Evolutionary conservation across 1,140 invertebrate genomes (phyloP), one percentile per base, ranked within the genome.

Genomic region (Agrypnia vestita): DNA sequence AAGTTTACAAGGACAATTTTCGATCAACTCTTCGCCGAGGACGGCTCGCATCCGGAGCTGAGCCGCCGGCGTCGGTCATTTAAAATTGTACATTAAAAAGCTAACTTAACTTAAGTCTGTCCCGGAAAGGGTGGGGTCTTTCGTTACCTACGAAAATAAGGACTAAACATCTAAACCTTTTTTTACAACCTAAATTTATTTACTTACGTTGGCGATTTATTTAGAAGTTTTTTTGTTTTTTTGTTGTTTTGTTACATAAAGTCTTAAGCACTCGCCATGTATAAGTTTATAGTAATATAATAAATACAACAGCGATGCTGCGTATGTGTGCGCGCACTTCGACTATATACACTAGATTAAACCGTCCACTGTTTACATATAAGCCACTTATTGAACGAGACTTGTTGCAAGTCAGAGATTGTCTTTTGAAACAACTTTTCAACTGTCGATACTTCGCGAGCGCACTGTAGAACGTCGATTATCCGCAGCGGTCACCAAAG

Each of bases 71-170:
- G 25, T 35, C 25, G 25, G 25, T 3, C 25, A 35, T 35, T 35
- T 35, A 59, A 19, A 59, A 59, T 59, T 19, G 55, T 59, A 59
- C 55, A 59, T 59, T 59, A 59, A 11, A 59, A 21, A 59, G 17
- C 55, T 59, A 59, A 59, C 55, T 59, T 59, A 59, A 59, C 55
- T 59, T 35, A 35, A 59, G 55, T 59, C 55, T 59, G 55, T 59
- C 55, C 55, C 55, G 15, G 55, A 59, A 59, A 59, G 55, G 55
- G 55, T 59, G 55, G 55, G 55, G 17, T 59, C 55, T 59, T 59
- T 59, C 55, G 21, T 59, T 59, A 59, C 21, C 17, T 59, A 8
- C 21, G 21, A 59, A 21, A 59, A 59, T 19, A 59, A 59, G 21
- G 55, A 19, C 21, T 21, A 19, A 59, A 59, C 55, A 59, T 19